Evolutionary conservation across 2,888 invertebrate species (phyloP).

Genomic region (Cephus sareptanus): DNA sequence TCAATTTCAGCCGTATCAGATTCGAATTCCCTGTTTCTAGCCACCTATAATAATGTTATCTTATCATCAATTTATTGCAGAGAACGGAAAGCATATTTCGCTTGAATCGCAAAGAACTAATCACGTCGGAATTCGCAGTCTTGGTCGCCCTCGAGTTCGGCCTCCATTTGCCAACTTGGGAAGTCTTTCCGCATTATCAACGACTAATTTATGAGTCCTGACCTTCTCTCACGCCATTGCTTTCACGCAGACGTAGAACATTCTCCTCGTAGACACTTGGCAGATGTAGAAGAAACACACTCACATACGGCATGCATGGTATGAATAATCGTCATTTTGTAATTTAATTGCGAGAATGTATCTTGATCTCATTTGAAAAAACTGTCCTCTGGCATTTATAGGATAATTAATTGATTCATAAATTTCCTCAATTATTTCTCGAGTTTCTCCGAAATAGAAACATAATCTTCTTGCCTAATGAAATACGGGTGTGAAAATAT

Average conservation of each 20-base stretch:
- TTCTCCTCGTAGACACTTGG: slow-evolving; percentile 16
- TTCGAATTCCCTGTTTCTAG: background rate
- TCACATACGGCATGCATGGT: background rate
- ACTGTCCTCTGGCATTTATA: background rate
- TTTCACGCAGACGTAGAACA: slow-evolving; percentile 30
- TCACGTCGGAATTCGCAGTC: slow-evolving; percentile 93
- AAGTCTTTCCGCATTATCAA: slow-evolving; percentile 95
- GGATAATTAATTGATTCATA: background rate
- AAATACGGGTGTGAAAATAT: background rate
- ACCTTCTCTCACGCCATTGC: slow-evolving; percentile 61
- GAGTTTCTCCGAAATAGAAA: background rate
- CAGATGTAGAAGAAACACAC: background rate
- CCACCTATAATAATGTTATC: background rate
- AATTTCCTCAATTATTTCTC: background rate
- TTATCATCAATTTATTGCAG: slow-evolving; percentile 66
- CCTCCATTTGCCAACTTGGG: slow-evolving; percentile 89
- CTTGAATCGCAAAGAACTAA: slow-evolving; percentile 88
- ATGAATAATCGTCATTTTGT: background rate
- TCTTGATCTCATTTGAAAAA: background rate
- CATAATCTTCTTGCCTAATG: background rate
- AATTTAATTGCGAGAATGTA: background rate
- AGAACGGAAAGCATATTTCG: slow-evolving; percentile 92
- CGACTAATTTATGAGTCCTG: slow-evolving; percentile 92
- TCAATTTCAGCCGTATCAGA: background rate
- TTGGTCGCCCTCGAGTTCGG: slow-evolving; percentile 95